Conservation (phyloP, 2,888 invertebrate genomes). For the Melanostoma mellinum region DNA sequence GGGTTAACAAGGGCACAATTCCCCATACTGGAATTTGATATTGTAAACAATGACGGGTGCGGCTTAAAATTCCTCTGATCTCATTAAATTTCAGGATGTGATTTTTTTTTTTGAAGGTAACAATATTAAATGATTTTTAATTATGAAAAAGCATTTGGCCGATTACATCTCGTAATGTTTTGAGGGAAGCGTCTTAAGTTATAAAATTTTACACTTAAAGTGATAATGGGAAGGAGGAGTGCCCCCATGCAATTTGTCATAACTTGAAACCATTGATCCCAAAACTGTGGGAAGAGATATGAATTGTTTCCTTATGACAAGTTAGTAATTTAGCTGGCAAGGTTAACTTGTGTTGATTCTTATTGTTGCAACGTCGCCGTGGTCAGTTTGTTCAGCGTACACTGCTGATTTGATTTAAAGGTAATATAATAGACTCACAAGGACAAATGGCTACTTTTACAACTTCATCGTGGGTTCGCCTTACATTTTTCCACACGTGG, state of each 20-base stretch:
- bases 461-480: too few species aligned
- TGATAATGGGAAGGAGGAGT: not conserved
- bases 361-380: too few species aligned
- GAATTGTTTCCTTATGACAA: not conserved
- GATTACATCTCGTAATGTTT: slow-evolving; percentile 6
- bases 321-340: not conserved
- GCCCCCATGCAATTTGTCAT: not conserved
- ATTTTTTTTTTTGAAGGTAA: slow-evolving; percentile 10
- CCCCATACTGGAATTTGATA: not conserved
- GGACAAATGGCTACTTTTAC: too few species aligned
- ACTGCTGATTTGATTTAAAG: too few species aligned
- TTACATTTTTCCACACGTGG: too few species aligned
- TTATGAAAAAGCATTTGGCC: not conserved
- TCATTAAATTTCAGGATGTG: slow-evolving; percentile 6
- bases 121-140: slow-evolving; percentile 4
- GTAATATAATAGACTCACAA: too few species aligned
- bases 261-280: slow-evolving; percentile 16
- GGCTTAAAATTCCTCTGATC: slow-evolving; percentile 43
- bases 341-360: too few species aligned
- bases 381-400: too few species aligned
- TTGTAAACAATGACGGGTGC: slow-evolving; percentile 33
- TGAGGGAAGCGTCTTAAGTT: not conserved
- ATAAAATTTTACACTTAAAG: not conserved
- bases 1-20: slow-evolving; percentile 18
- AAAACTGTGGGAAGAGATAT: not conserved